These are phyloP conservation scores for Empis stercorea DNA, from an alignment of 2,888 invertebrate genomes.

Conservation along the genomic window DNA sequence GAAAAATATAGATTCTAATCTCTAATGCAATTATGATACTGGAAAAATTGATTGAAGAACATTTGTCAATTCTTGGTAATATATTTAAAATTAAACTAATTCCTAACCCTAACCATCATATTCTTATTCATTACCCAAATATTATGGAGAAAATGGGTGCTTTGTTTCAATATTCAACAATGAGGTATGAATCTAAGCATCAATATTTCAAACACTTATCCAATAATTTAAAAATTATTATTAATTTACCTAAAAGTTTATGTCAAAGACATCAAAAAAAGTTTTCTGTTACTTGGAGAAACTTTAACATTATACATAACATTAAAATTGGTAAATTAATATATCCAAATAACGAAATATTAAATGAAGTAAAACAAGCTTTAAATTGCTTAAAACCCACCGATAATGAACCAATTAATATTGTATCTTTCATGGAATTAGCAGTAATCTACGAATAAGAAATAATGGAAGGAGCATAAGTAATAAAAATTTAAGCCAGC, in stretches of 20 bases:
- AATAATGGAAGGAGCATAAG: too few species aligned
- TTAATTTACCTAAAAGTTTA: conserved; percentile 4
- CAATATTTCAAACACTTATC: conserved; percentile 6
- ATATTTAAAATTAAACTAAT: conserved; percentile 3
- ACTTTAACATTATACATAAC: background rate
- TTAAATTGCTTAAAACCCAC: background rate
- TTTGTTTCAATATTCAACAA: conserved; percentile 2
- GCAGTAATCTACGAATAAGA: too few species aligned
- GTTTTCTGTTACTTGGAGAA: conserved; percentile 2
- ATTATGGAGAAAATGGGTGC: conserved; percentile 4
- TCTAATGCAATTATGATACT: background rate
- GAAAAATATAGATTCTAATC: background rate
- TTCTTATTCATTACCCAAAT: conserved; percentile 5
- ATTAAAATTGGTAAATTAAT: background rate
- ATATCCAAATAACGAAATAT: background rate
- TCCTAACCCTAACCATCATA: conserved; percentile 6
- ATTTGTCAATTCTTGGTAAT: conserved; percentile 2
- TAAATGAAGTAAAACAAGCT: background rate
- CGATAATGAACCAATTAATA: background rate
- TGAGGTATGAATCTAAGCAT: conserved; percentile 5
- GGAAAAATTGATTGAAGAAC: background rate
- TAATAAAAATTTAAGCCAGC: too few species aligned
- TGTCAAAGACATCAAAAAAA: conserved; percentile 2
- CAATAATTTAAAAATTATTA: conserved; percentile 4
- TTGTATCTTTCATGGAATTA: background rate